phyloP scores from a whole-genome alignment of 2,113 vertebrate genomes.

The Aphyosemion australe region DNA sequence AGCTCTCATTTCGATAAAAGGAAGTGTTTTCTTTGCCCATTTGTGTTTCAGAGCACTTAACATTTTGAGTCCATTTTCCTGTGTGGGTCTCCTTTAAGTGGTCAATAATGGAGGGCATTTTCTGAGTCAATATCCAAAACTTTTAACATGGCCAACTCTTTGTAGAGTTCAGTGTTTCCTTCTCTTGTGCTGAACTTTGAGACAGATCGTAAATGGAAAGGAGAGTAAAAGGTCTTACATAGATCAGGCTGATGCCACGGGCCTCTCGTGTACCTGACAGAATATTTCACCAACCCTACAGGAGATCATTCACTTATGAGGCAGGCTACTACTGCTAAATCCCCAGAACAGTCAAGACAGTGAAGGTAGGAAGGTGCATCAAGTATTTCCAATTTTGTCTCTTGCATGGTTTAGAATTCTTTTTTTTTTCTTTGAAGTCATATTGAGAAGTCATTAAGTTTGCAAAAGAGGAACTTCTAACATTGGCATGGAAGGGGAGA shows the following conservation, averaged over 20 bases:
- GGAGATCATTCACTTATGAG: constrained; percentile 75
- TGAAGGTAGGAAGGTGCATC: constrained; percentile 79
- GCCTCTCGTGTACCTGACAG: constrained; percentile 81
- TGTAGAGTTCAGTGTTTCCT: constrained; percentile 37
- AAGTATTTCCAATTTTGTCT: constrained; percentile 73
- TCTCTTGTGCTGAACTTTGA: constrained; percentile 37
- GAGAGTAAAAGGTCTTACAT: constrained; percentile 85
- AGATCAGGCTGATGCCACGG: constrained; percentile 82
- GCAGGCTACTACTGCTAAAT: constrained; percentile 72
- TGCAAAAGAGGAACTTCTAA: constrained; percentile 88
- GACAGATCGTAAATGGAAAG: constrained; percentile 37
- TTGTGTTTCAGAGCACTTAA: constrained; percentile 38
- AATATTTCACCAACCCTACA: constrained; percentile 81
- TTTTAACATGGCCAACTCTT: constrained; percentile 29
- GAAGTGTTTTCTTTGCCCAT: constrained; percentile 23
- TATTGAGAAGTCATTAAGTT: constrained; percentile 64
- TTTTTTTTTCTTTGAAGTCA: constrained; percentile 54
- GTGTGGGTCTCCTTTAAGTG: constrained; percentile 62
- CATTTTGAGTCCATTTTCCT: constrained; percentile 54
- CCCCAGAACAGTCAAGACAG: constrained; percentile 81
- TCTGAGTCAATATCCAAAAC: constrained; percentile 35
- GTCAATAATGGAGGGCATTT: constrained; percentile 33
- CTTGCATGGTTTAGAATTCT: constrained; percentile 56
- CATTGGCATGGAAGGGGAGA: constrained; percentile 82
- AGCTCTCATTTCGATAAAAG: constrained; percentile 21